Conservation (phyloP, 1,140 invertebrate species). For the Drosophila kepulauana region DNA sequence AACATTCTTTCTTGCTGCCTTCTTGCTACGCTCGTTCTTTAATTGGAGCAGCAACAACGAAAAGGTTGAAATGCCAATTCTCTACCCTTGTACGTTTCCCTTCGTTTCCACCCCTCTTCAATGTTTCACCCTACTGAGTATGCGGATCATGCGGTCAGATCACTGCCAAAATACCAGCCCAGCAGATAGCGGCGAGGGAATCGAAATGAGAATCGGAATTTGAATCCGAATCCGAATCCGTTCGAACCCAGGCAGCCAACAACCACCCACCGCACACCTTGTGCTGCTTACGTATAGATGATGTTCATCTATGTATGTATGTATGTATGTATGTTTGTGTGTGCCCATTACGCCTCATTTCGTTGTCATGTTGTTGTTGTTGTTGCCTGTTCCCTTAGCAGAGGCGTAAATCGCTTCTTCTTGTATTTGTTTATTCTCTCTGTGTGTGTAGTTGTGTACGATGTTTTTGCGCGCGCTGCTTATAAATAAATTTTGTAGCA, state of each 20-base stretch:
- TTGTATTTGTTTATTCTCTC: constrained; percentile 51
- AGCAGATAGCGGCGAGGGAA: background rate
- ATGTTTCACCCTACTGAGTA: background rate
- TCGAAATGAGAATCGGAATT: background rate
- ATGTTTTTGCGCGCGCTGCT: constrained; percentile 44
- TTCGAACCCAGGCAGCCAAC: constrained; percentile 10
- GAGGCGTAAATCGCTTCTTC: constrained; percentile 48
- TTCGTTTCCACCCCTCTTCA: background rate
- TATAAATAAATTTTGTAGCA: constrained; percentile 71
- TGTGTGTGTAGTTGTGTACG: constrained; percentile 1
- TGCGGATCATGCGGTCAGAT: background rate
- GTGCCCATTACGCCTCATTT: constrained; percentile 61
- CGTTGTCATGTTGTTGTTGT: constrained; percentile 22
- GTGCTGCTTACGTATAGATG: constrained; percentile 24
- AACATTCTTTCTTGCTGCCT: constrained; percentile 45
- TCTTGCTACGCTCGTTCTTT: constrained; percentile 6
- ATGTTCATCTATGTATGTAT: background rate
- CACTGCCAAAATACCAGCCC: background rate
- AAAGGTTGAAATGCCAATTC: background rate
- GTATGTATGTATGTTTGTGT: constrained; percentile 20
- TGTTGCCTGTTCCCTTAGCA: constrained; percentile 55
- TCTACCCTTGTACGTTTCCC: background rate
- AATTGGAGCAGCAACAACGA: background rate
- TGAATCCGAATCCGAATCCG: background rate
- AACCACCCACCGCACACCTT: constrained; percentile 41